Evolutionary conservation across 2,113 vertebrate species (phyloP).

Genomic region (Pampusana beccarii): DNA sequence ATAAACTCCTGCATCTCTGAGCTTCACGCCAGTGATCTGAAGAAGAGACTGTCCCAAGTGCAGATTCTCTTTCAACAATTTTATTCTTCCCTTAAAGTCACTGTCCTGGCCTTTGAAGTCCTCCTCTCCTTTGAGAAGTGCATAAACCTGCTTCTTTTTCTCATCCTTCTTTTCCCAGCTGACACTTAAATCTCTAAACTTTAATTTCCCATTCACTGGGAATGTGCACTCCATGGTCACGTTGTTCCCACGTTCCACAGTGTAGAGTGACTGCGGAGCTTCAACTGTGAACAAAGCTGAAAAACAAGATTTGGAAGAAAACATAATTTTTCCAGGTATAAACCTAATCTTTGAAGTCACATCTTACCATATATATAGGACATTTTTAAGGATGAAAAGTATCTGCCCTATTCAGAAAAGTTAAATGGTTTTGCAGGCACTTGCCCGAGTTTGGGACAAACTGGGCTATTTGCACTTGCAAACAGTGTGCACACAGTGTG

Average conservation of each 20-base stretch:
- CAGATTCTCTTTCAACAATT: conserved; percentile 78
- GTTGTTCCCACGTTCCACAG: conserved; percentile 73
- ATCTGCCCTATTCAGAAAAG: background rate
- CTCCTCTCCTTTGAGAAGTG: conserved; percentile 68
- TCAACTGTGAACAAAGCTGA: conserved; percentile 84
- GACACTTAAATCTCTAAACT: conserved; percentile 70
- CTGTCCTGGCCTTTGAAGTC: conserved; percentile 42
- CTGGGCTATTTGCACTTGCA: background rate
- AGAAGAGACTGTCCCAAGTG: conserved; percentile 76
- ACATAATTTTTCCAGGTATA: background rate
- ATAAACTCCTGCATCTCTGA: conserved; percentile 85
- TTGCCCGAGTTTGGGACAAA: background rate
- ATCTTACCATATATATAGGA: background rate
- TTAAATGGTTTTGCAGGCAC: background rate
- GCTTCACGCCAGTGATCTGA: conserved; percentile 76
- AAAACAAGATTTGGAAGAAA: conserved; percentile 36
- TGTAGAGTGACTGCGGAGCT: conserved; percentile 64
- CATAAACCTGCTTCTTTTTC: conserved; percentile 69
- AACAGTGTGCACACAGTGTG: background rate
- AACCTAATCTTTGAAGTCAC: background rate
- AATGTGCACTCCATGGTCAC: conserved; percentile 87
- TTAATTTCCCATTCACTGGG: conserved; percentile 52
- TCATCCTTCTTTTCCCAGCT: conserved; percentile 78
- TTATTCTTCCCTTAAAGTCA: conserved; percentile 73
- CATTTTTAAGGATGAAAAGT: background rate